These are phyloP conservation scores for cattle (Bos taurus) DNA, from an alignment of 2,113 vertebrate genomes.

Conservation along the genomic window ARS-UCD2.0 NC_037335.1:62377001-62377500, in stretches of 20 bases:
- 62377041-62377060: too few species aligned
- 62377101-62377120: not conserved
- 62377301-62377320: not conserved
- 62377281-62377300: not conserved
- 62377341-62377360: not conserved
- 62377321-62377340: not conserved
- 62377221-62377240: not conserved
- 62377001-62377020: not conserved
- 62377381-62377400: not conserved
- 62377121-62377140: not conserved
- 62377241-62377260: not conserved
- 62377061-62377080: not conserved
- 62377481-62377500: not conserved
- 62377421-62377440: not conserved
- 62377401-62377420: not conserved
- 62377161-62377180: not conserved
- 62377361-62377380: not conserved
- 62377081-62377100: too few species aligned
- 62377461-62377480: not conserved
- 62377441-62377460: not conserved
- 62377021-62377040: not conserved
- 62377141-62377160: not conserved
- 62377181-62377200: not conserved
- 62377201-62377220: not conserved
- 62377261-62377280: not conserved